A percentile compares a stretch with the other conserved stretches of the same genome.
Evolutionary conservation across 2,797 vertebrate genomes (phyloP).

Genomic region (Tapirus indicus): DNA sequence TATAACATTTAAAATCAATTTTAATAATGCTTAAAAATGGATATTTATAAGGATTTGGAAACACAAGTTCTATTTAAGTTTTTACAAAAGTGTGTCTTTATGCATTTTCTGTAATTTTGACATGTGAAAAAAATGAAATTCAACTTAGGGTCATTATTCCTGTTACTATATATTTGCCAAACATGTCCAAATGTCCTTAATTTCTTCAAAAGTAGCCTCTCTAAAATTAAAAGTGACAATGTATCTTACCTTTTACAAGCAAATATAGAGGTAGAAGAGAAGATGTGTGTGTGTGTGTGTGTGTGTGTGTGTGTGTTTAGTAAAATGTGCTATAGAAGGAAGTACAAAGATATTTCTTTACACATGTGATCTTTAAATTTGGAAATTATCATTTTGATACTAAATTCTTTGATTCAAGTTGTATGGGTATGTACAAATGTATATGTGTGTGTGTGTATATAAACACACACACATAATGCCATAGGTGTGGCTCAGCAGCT

Average conservation of each 20-base stretch:
- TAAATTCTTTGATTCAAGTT: not conserved
- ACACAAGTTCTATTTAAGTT: not conserved
- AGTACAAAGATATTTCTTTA: not conserved
- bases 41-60: conserved; percentile 46
- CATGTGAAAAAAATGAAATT: not conserved
- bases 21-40: conserved; percentile 81
- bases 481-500: not conserved
- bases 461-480: not conserved
- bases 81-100: not conserved
- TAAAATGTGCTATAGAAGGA: not conserved
- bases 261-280: not conserved
- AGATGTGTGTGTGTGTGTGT: not conserved
- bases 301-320: not conserved
- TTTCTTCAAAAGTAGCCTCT: not conserved
- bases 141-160: not conserved
- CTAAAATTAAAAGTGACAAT: conserved; percentile 36
- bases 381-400: not conserved
- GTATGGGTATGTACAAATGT: not conserved
- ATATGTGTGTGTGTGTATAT: not conserved
- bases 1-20: conserved; percentile 86
- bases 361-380: not conserved
- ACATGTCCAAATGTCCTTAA: not conserved
- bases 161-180: not conserved
- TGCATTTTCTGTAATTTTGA: conserved; percentile 9
- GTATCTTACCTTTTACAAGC: not conserved